Evolutionary conservation across 2,888 invertebrate genomes (phyloP).

Genomic region (Zonitis immaculata): DNA sequence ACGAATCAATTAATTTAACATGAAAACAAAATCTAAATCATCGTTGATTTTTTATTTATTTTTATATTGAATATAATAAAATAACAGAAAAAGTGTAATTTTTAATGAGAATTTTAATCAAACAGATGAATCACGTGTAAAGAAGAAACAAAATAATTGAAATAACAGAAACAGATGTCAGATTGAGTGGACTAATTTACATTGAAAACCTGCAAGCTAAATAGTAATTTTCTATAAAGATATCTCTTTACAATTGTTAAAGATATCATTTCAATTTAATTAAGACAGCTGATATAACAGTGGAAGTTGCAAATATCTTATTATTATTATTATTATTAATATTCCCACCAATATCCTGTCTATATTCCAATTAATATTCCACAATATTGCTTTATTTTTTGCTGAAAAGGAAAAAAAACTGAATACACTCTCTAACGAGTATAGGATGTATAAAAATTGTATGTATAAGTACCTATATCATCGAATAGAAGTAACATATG

Average conservation of each 20-base stretch:
- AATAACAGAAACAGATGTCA: constrained; percentile 34
- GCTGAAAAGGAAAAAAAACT: too few species aligned
- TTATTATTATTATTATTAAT: neutral
- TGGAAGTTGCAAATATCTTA: neutral
- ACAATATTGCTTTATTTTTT: too few species aligned
- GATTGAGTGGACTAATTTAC: constrained; percentile 36
- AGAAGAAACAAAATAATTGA: neutral
- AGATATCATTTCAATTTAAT: constrained; percentile 35
- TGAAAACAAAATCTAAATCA: constrained; percentile 3
- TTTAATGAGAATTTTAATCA: neutral
- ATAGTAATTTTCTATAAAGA: constrained; percentile 31
- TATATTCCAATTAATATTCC: neutral
- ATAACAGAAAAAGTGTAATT: neutral
- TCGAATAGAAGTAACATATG: constrained; percentile 38
- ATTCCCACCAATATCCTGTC: neutral
- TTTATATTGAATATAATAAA: neutral
- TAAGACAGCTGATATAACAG: constrained; percentile 28
- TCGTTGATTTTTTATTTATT: neutral
- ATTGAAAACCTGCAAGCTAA: constrained; percentile 29
- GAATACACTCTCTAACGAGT: too few species aligned
- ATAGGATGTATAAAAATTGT: too few species aligned
- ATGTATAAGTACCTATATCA: too few species aligned
- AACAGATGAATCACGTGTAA: neutral
- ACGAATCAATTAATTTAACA: neutral
- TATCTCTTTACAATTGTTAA: constrained; percentile 32